Percentiles rank a stretch among this genome's conserved stretches.
Evolutionary conservation across 2,113 vertebrate genomes (phyloP).

Genomic region (Benitochromis conjunctus): DNA sequence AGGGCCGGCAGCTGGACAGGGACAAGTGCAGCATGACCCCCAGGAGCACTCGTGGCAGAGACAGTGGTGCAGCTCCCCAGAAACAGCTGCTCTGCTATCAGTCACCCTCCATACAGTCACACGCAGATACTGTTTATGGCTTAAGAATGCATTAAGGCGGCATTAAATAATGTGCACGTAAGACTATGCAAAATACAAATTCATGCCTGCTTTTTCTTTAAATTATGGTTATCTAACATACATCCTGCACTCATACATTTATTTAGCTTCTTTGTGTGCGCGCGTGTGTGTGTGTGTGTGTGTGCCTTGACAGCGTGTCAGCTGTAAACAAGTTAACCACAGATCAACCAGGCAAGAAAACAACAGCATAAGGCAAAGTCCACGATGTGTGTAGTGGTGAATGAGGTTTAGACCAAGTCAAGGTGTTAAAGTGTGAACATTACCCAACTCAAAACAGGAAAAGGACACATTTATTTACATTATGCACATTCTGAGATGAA

Average conservation of each 20-base stretch:
- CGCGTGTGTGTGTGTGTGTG: background rate
- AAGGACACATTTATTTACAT: background rate
- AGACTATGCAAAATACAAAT: background rate
- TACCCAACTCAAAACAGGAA: background rate
- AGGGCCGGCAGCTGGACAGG: conserved; percentile 42
- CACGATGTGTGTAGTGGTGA: background rate
- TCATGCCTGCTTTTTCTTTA: background rate
- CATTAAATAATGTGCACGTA: background rate
- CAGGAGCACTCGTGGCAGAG: background rate
- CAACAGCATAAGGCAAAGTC: background rate
- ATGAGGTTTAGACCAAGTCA: background rate
- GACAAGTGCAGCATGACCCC: conserved; percentile 34
- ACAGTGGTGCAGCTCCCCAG: conserved; percentile 41
- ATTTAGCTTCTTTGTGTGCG: background rate
- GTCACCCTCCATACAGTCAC: conserved; percentile 26
- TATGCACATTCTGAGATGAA: background rate
- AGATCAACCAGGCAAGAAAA: background rate
- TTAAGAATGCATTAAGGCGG: background rate
- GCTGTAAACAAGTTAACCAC: background rate
- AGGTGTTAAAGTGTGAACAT: background rate
- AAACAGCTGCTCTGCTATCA: conserved; percentile 65
- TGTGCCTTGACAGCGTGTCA: background rate
- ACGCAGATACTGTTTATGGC: background rate
- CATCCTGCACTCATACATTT: background rate
- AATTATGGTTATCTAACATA: background rate